A percentile compares a stretch with the other conserved stretches of the same genome.
phyloP scores from a whole-genome alignment of 2,797 vertebrate species.

The Melanotaenia parkinsoni region DNA sequence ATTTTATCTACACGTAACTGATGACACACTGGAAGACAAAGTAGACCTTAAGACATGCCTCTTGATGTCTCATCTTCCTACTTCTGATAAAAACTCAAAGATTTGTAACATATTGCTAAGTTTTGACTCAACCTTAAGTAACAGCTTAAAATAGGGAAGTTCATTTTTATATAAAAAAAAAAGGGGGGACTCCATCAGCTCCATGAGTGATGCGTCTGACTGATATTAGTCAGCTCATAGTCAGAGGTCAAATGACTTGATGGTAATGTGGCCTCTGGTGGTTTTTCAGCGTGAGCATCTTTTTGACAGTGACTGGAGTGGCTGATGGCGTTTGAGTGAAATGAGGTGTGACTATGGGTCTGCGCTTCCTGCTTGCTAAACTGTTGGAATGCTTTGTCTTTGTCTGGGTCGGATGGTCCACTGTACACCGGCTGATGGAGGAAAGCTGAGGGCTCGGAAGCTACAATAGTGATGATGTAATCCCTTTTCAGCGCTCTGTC shows the following conservation, averaged over 20 bases:
- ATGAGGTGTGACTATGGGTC: constrained; percentile 66
- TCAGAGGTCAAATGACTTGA: constrained; percentile 68
- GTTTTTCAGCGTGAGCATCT: constrained; percentile 11
- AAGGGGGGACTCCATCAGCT: constrained; percentile 32
- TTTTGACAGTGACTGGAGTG: constrained; percentile 38
- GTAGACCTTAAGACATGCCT: constrained; percentile 37
- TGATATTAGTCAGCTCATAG: constrained; percentile 61
- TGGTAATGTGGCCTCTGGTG: constrained; percentile 33
- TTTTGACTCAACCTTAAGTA: constrained; percentile 19
- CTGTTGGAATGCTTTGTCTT: constrained; percentile 76
- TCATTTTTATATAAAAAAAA: too few relatives aligned
- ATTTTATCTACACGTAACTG: background rate
- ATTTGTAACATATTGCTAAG: constrained; percentile 34
- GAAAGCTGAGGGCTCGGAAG: constrained; percentile 64
- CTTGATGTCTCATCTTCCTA: constrained; percentile 21
- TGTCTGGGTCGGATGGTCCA: constrained; percentile 63
- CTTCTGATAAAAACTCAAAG: background rate
- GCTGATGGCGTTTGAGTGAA: constrained; percentile 71
- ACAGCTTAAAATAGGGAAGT: background rate
- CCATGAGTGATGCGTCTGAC: constrained; percentile 36
- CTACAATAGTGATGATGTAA: constrained; percentile 82
- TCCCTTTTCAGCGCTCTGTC: constrained; percentile 69
- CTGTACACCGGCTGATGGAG: constrained; percentile 56
- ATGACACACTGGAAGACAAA: constrained; percentile 14
- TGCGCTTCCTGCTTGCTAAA: constrained; percentile 76